phyloP scores from a whole-genome alignment of 2,113 vertebrate genomes.

The Sarotherodon lohbergeri region DNA sequence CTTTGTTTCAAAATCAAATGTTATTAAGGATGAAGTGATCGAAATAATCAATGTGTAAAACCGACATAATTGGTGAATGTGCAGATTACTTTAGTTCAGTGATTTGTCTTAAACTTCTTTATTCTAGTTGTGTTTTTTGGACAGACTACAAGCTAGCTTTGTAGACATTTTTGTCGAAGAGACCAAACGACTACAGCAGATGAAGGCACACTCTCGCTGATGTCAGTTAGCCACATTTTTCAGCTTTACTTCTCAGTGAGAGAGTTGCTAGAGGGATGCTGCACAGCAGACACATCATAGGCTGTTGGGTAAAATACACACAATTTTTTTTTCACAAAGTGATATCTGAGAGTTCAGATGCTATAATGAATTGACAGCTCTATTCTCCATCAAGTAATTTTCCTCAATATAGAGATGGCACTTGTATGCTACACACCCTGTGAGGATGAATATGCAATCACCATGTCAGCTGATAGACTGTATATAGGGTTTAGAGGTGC shows the following conservation, averaged over 20 bases:
- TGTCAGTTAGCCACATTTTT: not conserved
- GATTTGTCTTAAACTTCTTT: not conserved
- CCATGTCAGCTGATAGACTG: not conserved
- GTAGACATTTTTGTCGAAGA: not conserved
- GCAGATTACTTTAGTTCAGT: not conserved
- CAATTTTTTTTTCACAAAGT: not conserved
- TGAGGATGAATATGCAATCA: not conserved
- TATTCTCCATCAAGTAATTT: not conserved
- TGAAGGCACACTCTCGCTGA: slow-evolving; percentile 10
- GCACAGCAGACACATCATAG: not conserved
- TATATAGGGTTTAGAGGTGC: not conserved
- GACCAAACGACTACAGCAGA: slow-evolving; percentile 17
- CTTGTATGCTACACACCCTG: not conserved
- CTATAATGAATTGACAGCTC: not conserved
- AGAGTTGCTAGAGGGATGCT: not conserved
- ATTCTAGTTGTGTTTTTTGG: not conserved
- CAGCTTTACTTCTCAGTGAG: not conserved
- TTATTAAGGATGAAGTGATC: not conserved
- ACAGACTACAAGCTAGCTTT: not conserved
- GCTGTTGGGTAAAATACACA: not conserved
- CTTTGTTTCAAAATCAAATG: not conserved
- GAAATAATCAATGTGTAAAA: not conserved
- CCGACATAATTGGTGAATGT: not conserved
- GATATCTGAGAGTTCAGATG: not conserved
- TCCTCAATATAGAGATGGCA: not conserved